Evolutionary conservation across 2,888 invertebrate genomes (phyloP).

Genomic region (Dasysyrphus tricinctus): DNA sequence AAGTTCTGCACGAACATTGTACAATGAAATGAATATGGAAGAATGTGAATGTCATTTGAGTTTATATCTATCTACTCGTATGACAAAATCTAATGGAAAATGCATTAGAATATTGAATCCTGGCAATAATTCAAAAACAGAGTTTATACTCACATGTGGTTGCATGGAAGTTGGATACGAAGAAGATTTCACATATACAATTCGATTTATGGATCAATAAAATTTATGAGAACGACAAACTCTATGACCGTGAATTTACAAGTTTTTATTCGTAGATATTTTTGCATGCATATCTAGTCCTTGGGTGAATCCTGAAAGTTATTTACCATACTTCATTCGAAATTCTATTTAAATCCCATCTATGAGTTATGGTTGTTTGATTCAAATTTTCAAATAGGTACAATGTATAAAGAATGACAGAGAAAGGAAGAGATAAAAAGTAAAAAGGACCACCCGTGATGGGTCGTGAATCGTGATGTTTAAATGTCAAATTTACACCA

Average conservation of each 20-base stretch:
- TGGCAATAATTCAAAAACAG: slow-evolving; percentile 62
- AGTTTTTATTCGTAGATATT: not conserved
- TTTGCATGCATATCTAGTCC: slow-evolving; percentile 4
- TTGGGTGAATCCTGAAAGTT: slow-evolving; percentile 19
- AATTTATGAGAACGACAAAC: slow-evolving; percentile 36
- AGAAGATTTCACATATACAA: slow-evolving; percentile 18
- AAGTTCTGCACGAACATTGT: not conserved
- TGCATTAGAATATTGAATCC: slow-evolving; percentile 49
- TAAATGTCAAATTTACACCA: slow-evolving; percentile 39
- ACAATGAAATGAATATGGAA: not conserved
- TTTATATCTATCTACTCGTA: not conserved
- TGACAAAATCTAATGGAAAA: slow-evolving; percentile 46
- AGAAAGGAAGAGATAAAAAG: not conserved
- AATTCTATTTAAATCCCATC: slow-evolving; percentile 43
- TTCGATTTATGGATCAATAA: slow-evolving; percentile 66
- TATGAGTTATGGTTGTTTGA: slow-evolving; percentile 15
- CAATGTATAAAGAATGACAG: not conserved
- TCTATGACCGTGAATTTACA: slow-evolving; percentile 27
- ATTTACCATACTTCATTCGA: slow-evolving; percentile 3
- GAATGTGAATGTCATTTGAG: slow-evolving; percentile 46
- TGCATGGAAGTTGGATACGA: slow-evolving; percentile 10
- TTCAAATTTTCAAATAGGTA: not conserved
- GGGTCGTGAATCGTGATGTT: slow-evolving; percentile 20
- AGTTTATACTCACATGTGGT: slow-evolving; percentile 43
- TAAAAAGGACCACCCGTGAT: slow-evolving; percentile 46